phyloP scores from a whole-genome alignment of 2,113 vertebrate genomes.

The Mugil cephalus region DNA sequence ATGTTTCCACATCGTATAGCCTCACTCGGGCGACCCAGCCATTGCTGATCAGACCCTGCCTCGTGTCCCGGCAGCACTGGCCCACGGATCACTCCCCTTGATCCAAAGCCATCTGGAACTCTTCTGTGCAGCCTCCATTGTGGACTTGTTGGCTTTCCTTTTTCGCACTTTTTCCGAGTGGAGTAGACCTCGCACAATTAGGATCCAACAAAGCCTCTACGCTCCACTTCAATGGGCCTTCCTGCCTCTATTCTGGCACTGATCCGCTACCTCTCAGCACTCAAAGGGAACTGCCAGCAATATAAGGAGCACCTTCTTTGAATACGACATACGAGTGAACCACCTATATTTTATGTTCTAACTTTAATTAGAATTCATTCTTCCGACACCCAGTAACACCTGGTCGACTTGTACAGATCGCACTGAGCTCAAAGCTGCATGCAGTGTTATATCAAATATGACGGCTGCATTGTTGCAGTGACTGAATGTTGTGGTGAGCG shows the following conservation, averaged over 20 bases:
- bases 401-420: slow-evolving; percentile 7
- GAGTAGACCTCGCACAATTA: no score
- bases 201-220: no score
- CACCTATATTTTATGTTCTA: no score
- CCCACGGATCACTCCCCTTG: slow-evolving; percentile 15
- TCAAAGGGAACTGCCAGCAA: no score
- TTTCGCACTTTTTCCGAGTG: neutral
- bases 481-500: slow-evolving; percentile 10
- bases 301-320: no score
- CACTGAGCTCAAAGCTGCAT: neutral
- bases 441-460: neutral
- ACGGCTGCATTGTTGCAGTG: slow-evolving; percentile 9
- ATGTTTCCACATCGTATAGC: neutral
- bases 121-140: slow-evolving; percentile 16
- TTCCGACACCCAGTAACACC: slow-evolving; percentile 41
- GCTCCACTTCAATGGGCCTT: no score
- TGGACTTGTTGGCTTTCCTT: slow-evolving; percentile 2
- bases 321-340: no score
- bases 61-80: slow-evolving; percentile 25
- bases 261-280: no score
- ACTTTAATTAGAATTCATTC: neutral
- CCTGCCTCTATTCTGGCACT: no score
- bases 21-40: slow-evolving; percentile 17
- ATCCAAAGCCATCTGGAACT: slow-evolving; percentile 23
- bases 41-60: slow-evolving; percentile 2